These are phyloP conservation scores for Cryptosula pallasiana DNA, from an alignment of 2,888 invertebrate genomes.

Conservation along the genomic window DNA sequence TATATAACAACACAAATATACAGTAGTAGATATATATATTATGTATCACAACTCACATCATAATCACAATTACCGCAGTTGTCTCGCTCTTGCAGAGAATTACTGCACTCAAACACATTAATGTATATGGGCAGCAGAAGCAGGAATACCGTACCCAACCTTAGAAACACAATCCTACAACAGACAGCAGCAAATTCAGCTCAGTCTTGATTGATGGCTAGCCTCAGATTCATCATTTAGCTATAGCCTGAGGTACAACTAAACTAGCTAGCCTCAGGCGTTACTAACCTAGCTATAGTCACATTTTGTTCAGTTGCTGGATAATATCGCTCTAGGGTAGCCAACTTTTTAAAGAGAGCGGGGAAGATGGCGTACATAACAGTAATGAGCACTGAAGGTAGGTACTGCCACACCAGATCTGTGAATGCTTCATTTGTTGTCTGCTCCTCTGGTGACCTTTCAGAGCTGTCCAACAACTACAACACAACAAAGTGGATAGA, in stretches of 20 bases:
- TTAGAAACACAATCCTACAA: slow-evolving; percentile 17
- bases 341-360: background rate
- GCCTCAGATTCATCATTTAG: too few species aligned
- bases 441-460: too few species aligned
- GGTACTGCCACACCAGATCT: slow-evolving; percentile 19
- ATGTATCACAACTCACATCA: too few species aligned
- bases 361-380: slow-evolving; percentile 22
- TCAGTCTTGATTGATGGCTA: too few species aligned
- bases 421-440: background rate
- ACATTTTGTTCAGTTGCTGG: slow-evolving; percentile 20
- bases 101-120: background rate
- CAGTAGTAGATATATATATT: too few species aligned
- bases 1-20: too few species aligned
- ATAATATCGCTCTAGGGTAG: slow-evolving; percentile 1
- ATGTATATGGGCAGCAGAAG: slow-evolving; percentile 20
- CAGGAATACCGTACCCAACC: slow-evolving; percentile 17
- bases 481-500: too few species aligned
- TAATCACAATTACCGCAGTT: slow-evolving; percentile 5
- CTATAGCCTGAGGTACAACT: too few species aligned
- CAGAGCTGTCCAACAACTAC: too few species aligned
- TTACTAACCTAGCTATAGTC: slow-evolving; percentile 2
- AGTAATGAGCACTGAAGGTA: slow-evolving; percentile 22
- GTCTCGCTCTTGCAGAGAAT: background rate
- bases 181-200: too few species aligned
- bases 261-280: too few species aligned